Conservation (phyloP, 2,113 vertebrate species). For the Gnathochromis pfefferi region DNA sequence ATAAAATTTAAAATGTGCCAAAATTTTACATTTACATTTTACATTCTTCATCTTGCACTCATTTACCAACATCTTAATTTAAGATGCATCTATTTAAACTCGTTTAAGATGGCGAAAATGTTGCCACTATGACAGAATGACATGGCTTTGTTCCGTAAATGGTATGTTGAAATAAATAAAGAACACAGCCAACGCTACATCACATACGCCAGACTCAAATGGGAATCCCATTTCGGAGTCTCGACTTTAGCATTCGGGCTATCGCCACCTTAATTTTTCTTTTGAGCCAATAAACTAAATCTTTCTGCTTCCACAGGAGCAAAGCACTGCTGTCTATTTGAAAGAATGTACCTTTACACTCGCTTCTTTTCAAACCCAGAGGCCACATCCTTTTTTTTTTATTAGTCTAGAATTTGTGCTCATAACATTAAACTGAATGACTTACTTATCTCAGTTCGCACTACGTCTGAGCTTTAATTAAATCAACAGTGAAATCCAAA, state of each 20-base stretch:
- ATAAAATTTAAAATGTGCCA: fast-evolving
- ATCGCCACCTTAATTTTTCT: not conserved
- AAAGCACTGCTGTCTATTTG: not conserved
- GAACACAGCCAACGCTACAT: no score
- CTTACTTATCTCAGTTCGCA: not conserved
- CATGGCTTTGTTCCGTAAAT: fast-evolving
- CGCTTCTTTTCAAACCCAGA: not conserved
- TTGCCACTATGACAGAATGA: not conserved
- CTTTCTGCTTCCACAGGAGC: not conserved
- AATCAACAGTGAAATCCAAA: not conserved
- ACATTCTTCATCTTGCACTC: not conserved
- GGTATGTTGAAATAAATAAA: not conserved
- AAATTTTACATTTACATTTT: no score
- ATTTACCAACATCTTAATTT: not conserved
- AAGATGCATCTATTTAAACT: not conserved
- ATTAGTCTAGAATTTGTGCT: not conserved
- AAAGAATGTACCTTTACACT: not conserved
- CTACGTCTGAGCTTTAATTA: not conserved
- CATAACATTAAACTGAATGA: not conserved
- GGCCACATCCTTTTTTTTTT: not conserved
- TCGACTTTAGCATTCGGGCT: not conserved
- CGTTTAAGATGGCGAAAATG: fast-evolving
- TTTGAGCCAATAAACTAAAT: not conserved
- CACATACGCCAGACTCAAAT: not conserved
- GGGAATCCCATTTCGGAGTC: fast-evolving